These are phyloP conservation scores for Lepidocyrtinus sp. DNA, from an alignment of 2,888 invertebrate genomes.

Conservation along the genomic window DNA sequence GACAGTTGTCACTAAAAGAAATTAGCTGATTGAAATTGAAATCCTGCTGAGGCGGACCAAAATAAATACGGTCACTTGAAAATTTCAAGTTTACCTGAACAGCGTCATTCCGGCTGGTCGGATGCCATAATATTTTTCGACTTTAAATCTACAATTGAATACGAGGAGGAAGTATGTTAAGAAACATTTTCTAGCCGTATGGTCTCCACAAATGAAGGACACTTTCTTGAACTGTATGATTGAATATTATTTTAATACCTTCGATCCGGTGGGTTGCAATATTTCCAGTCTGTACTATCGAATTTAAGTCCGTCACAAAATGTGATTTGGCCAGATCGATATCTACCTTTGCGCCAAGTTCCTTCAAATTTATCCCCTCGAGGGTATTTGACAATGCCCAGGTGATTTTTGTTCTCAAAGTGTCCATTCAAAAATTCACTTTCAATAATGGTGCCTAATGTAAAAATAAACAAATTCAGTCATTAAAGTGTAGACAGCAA, in stretches of 20 bases:
- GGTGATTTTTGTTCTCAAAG: constrained; percentile 59
- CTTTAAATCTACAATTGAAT: constrained; percentile 60
- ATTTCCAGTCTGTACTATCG: constrained; percentile 61
- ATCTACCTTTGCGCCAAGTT: constrained; percentile 63
- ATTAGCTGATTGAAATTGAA: neutral
- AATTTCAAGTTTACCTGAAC: constrained; percentile 9
- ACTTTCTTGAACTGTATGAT: neutral
- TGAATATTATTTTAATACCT: constrained; percentile 38
- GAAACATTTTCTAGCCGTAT: neutral
- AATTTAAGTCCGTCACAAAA: constrained; percentile 66
- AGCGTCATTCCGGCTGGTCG: constrained; percentile 47
- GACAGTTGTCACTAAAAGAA: constrained; percentile 59
- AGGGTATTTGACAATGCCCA: constrained; percentile 60
- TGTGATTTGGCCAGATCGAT: constrained; percentile 62
- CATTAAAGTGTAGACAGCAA: neutral
- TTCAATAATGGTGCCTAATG: constrained; percentile 57
- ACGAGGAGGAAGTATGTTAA: neutral
- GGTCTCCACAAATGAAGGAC: neutral
- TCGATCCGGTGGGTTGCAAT: constrained; percentile 66
- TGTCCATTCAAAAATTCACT: constrained; percentile 67
- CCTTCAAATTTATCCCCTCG: constrained; percentile 67
- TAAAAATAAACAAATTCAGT: no score
- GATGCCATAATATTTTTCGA: constrained; percentile 61
- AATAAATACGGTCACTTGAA: neutral
- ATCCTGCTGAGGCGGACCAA: neutral